Percentiles rank a stretch among this genome's conserved stretches.
Conservation (phyloP, 2,888 invertebrate genomes). For the Watsonalla cultraria region DNA sequence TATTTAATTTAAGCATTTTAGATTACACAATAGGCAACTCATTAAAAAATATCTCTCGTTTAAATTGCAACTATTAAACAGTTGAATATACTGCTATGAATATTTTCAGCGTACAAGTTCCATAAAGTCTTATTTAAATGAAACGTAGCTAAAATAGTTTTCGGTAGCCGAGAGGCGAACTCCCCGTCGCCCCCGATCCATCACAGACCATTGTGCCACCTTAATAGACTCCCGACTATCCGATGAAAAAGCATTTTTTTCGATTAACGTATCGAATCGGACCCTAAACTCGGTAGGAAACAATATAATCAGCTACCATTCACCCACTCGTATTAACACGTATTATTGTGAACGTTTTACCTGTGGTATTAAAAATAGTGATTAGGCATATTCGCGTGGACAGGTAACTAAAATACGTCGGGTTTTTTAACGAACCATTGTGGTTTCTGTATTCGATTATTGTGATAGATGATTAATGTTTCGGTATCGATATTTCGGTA, state of each 20-base stretch:
- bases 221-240: conserved; percentile 59
- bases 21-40: too few relatives aligned
- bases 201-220: conserved; percentile 49
- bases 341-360: conserved; percentile 34
- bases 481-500: conserved; percentile 18
- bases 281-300: conserved; percentile 61
- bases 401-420: conserved; percentile 39
- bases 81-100: not conserved
- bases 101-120: not conserved
- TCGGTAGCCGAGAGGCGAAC: conserved; percentile 28
- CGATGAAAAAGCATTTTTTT: conserved; percentile 68
- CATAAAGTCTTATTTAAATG: not conserved
- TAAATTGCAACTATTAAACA: too few relatives aligned
- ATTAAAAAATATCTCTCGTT: not conserved
- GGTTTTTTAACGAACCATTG: conserved; percentile 73
- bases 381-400: conserved; percentile 56
- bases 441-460: conserved; percentile 72
- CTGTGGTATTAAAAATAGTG: conserved; percentile 70
- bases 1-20: not conserved
- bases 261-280: conserved; percentile 72
- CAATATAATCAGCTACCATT: conserved; percentile 77
- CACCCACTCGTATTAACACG: conserved; percentile 33
- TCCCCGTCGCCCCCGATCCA: conserved; percentile 37
- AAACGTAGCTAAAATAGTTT: conserved; percentile 4
- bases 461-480: conserved; percentile 59